Base-by-base conservation (phyloP, 1,140 invertebrate genomes). In the Gonioctena quinquepunctata region DNA sequence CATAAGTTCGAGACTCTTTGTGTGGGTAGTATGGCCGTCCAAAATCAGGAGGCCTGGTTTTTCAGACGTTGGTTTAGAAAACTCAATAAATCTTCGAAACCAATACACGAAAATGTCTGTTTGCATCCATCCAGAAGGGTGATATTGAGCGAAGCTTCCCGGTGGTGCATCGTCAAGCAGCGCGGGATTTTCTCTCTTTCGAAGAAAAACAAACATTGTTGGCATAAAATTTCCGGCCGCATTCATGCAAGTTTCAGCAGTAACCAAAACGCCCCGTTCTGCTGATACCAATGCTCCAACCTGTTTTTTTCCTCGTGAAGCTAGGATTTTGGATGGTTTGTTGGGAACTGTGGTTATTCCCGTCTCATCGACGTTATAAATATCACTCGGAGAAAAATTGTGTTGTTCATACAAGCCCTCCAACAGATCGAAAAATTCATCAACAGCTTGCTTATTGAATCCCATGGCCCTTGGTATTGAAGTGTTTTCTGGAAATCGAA, bases 221-320 rank as follows among this genome's bases (percentile, higher is more conserved):
- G 81, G 80, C 22, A 84, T 63, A 28, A 57, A 76, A 48, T 73
- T 76, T 26, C 82, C 81, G 22, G 57, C 69, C 54, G 80, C 77
- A 66, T 72, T 81, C n/a, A 80, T 56, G 11, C 72, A 79, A 72
- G 59, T 76, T 5, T 72, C 76, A 60, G 77, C 50, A 42, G 83
- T 83, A 1, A 84, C 75, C 13, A 79, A 52, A 33, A 13, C 7
- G 5, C 80, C 83, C 42, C 77, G 71, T 82, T 86, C 70, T 80
- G 82, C 19, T 57, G 69, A 70, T 42, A 76, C 75, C 7, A 81
- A 56, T 22, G 66, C 50, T 1, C 77, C 74, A 63, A 81, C 71
- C 70, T 81, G 79, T 64, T 73, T 78, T 70, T 69, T 77, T 21
- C 77, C 81, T 62, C 77, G 76, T 6, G 60, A 54, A 49, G 76